phyloP scores from a whole-genome alignment of 2,113 vertebrate species.

The Notothenia rossii region DNA sequence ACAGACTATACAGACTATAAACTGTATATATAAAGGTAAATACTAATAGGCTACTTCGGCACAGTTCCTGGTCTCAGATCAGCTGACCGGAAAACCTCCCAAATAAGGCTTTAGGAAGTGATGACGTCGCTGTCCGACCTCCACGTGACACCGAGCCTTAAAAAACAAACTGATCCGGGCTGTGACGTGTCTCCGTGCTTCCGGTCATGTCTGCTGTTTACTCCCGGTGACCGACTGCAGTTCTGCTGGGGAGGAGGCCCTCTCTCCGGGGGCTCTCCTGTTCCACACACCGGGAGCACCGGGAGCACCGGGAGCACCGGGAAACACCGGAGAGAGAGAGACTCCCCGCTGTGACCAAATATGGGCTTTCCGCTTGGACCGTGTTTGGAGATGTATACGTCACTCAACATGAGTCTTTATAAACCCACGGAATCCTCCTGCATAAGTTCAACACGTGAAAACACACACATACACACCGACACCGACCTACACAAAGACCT shows the following conservation, averaged over 20 bases:
- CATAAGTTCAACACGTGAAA: constrained; percentile 33
- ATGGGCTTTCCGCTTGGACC: constrained; percentile 92
- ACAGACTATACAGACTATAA: too few species aligned
- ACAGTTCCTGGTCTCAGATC: constrained; percentile 1
- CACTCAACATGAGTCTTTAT: constrained; percentile 87
- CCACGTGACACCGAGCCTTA: constrained; percentile 75
- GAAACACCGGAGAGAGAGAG: constrained; percentile 6
- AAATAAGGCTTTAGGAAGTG: constrained; percentile 92
- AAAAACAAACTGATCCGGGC: constrained; percentile 29
- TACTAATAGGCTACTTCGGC: too few species aligned
- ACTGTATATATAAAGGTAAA: too few species aligned
- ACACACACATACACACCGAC: neutral
- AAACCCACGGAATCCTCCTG: constrained; percentile 80
- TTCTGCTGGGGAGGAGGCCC: too few species aligned
- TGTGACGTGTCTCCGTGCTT: constrained; percentile 85
- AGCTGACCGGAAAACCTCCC: constrained; percentile 83
- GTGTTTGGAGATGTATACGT: constrained; percentile 89
- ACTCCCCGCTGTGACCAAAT: constrained; percentile 88
- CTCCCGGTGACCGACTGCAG: neutral
- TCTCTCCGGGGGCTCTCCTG: neutral
- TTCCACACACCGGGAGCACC: neutral
- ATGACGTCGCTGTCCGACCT: constrained; percentile 87
- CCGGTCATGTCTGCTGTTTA: constrained; percentile 76
- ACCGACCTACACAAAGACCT: too few species aligned
- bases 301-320: neutral